phyloP scores from a whole-genome alignment of 92 coral and sea anemone genomes.

The Heliopora coerulea region DNA sequence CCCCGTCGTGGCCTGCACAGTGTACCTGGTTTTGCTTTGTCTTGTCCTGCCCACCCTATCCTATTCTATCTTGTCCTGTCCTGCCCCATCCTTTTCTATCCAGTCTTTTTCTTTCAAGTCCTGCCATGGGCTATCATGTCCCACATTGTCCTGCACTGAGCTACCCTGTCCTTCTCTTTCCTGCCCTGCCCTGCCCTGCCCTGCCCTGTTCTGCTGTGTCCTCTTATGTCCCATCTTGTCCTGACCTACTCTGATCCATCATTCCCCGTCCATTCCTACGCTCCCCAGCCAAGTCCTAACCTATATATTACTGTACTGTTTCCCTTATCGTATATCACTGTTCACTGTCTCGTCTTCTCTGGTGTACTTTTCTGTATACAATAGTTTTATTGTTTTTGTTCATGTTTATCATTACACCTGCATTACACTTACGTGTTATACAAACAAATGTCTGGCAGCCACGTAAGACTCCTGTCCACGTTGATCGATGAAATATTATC shows the following conservation, averaged over 20 bases:
- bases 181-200: neutral
- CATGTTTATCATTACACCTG: neutral
- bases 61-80: neutral
- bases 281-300: neutral
- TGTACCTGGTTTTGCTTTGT: neutral
- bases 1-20: neutral
- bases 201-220: neutral
- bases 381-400: too few species aligned
- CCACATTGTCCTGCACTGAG: neutral
- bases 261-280: neutral
- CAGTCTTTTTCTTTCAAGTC: neutral
- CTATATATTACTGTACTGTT: too few species aligned
- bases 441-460: slow-evolving; percentile 56
- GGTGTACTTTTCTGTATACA: too few species aligned
- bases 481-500: slow-evolving; percentile 44
- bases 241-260: neutral
- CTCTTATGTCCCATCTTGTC: neutral
- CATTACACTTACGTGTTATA: slow-evolving; percentile 50
- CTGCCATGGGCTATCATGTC: neutral
- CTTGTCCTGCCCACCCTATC: neutral
- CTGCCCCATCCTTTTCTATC: neutral
- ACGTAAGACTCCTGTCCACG: slow-evolving; percentile 40
- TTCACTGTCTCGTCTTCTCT: neutral
- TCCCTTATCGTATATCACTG: too few species aligned
- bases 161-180: neutral